Conservation (phyloP, 1,140 invertebrate genomes). For the Apocrypta bakeri region DNA sequence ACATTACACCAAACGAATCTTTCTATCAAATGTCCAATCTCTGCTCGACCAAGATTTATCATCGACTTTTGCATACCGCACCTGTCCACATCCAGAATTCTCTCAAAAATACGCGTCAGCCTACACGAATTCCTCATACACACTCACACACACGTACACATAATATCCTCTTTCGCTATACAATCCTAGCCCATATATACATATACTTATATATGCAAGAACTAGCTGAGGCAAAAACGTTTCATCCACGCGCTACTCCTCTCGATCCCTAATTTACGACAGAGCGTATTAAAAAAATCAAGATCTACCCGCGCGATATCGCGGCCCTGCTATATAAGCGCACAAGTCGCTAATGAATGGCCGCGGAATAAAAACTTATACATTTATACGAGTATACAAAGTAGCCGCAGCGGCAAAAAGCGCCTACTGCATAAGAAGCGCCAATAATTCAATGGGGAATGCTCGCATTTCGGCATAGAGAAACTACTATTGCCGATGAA, state of each 20-base stretch:
- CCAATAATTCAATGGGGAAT: slow-evolving; percentile 44
- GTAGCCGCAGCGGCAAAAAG: slow-evolving; percentile 24
- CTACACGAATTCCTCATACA: no score
- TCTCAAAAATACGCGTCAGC: neutral
- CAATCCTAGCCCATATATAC: no score
- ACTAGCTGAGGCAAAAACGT: neutral
- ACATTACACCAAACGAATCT: no score
- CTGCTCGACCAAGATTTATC: no score
- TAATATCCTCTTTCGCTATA: no score
- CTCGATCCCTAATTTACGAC: slow-evolving; percentile 17
- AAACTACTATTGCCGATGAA: neutral
- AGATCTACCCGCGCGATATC: slow-evolving; percentile 10
- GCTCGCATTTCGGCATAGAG: slow-evolving; percentile 21
- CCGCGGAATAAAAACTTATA: slow-evolving; percentile 24
- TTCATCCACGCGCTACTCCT: neutral
- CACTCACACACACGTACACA: no score
- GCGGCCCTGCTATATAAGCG: neutral
- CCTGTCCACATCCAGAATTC: neutral
- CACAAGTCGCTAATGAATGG: slow-evolving; percentile 29
- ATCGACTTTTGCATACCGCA: neutral
- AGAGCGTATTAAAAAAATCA: slow-evolving; percentile 23
- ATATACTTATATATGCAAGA: no score
- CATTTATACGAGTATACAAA: neutral
- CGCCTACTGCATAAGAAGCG: neutral
- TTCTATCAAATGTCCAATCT: no score